A percentile compares a stretch with the other conserved stretches of the same genome.
phyloP scores from a whole-genome alignment of 1,140 invertebrate genomes.

The Drosophila sulfurigaster region DNA sequence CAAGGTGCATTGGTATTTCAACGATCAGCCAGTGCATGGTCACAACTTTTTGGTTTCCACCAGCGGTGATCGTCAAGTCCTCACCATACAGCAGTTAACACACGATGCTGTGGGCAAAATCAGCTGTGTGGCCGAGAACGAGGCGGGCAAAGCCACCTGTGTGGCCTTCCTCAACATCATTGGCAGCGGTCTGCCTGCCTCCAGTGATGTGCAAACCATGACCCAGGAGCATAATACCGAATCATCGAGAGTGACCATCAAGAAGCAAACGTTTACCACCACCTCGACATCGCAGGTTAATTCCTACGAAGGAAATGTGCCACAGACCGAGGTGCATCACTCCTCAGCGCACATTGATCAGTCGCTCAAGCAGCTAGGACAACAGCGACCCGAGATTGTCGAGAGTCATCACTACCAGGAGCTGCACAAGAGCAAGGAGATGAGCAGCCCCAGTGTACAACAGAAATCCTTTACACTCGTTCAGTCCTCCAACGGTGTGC shows the following conservation, averaged over 20 bases:
- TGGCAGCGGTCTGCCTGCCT: slow-evolving; percentile 59
- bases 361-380: slow-evolving; percentile 75
- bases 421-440: slow-evolving; percentile 78
- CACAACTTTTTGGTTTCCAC: slow-evolving; percentile 90
- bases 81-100: slow-evolving; percentile 87
- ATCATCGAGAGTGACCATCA: slow-evolving; percentile 80
- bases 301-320: slow-evolving; percentile 82
- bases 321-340: slow-evolving; percentile 78
- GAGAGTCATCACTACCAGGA: slow-evolving; percentile 83
- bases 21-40: slow-evolving; percentile 89
- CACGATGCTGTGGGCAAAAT: slow-evolving; percentile 89
- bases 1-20: slow-evolving; percentile 93
- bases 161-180: slow-evolving; percentile 87
- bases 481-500: slow-evolving; percentile 63
- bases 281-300: slow-evolving; percentile 82
- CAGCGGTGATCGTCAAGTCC: slow-evolving; percentile 89
- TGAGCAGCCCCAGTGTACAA: slow-evolving; percentile 67
- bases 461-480: slow-evolving; percentile 77
- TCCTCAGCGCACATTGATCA: slow-evolving; percentile 78
- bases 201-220: slow-evolving; percentile 66
- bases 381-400: slow-evolving; percentile 73
- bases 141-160: slow-evolving; percentile 89
- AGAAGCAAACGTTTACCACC: slow-evolving; percentile 82
- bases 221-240: slow-evolving; percentile 81
- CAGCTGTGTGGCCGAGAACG: slow-evolving; percentile 91